These are phyloP conservation scores for western clawed frog (Xenopus tropicalis) DNA, from an alignment of 2,113 vertebrate genomes.

Conservation along the genomic window DNA sequence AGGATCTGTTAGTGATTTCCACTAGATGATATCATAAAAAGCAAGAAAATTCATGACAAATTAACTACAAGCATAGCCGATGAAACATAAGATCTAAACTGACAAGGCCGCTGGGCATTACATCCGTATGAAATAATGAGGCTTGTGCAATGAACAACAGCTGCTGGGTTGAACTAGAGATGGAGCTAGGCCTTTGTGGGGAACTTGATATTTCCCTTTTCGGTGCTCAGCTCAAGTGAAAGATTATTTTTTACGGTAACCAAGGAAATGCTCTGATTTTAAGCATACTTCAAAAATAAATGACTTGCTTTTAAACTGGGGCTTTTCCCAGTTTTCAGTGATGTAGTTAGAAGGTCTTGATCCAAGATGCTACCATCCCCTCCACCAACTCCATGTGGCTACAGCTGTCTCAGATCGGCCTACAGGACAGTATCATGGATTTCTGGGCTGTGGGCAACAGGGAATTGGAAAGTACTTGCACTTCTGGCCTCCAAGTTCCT, in stretches of 20 bases:
- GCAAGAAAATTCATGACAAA: background rate
- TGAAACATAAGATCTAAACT: background rate
- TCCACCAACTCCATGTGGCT: too few species aligned
- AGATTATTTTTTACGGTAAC: conserved; percentile 6
- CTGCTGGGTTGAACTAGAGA: background rate
- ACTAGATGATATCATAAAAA: background rate
- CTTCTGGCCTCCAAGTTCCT: too few species aligned
- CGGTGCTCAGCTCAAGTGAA: background rate
- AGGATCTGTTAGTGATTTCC: background rate
- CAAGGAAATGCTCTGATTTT: background rate
- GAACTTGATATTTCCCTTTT: background rate
- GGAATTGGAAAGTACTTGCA: too few species aligned
- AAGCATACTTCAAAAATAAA: too few species aligned
- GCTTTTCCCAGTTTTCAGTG: too few species aligned
- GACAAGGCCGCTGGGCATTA: background rate
- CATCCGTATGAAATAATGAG: background rate
- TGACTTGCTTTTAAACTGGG: too few species aligned
- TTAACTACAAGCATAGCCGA: background rate
- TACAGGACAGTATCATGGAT: too few species aligned
- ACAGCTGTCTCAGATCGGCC: too few species aligned
- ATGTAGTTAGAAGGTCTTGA: too few species aligned
- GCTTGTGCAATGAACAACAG: conserved; percentile 6
- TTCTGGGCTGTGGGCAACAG: too few species aligned
- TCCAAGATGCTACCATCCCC: too few species aligned
- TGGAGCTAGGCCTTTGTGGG: background rate